Percentiles rank a stretch among this genome's conserved stretches.
These are phyloP conservation scores for Paramormyrops kingsleyae DNA, from an alignment of 2,113 vertebrate genomes.

Conservation along the genomic window DNA sequence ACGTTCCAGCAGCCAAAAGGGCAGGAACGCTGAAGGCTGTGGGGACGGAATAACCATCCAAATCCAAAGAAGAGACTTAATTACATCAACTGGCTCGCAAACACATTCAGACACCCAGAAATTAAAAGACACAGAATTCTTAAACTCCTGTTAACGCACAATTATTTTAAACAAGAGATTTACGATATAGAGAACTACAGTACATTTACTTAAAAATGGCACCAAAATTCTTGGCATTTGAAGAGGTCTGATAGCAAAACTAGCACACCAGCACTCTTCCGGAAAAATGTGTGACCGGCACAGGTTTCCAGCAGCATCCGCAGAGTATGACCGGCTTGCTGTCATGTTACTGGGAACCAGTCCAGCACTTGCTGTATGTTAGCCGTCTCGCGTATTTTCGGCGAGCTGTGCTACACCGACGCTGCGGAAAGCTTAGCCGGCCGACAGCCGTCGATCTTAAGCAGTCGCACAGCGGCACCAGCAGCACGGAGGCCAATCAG, in stretches of 20 bases:
- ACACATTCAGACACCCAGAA: slow-evolving; percentile 1
- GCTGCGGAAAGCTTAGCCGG: too few species aligned
- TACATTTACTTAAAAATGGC: not conserved
- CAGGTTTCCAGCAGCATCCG: not conserved
- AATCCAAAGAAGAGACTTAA: not conserved
- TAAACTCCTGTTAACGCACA: not conserved
- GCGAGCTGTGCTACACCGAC: not conserved
- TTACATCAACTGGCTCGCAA: slow-evolving; percentile 4
- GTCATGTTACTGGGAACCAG: not conserved
- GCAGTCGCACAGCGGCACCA: not conserved
- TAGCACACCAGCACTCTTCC: not conserved
- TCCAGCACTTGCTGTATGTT: not conserved
- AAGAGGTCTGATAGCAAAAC: not conserved
- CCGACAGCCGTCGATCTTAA: not conserved
- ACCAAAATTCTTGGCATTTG: not conserved
- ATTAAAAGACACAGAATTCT: not conserved
- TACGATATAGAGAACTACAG: not conserved
- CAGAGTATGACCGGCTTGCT: not conserved
- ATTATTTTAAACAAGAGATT: not conserved
- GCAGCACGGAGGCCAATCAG: not conserved
- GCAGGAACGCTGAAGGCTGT: not conserved
- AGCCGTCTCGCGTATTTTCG: not conserved
- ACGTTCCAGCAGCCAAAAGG: not conserved
- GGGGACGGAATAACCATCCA: not conserved
- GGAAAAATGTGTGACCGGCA: not conserved